These are phyloP conservation scores for Clitarchus hookeri DNA, from an alignment of 2,888 invertebrate genomes.

Conservation along the genomic window DNA sequence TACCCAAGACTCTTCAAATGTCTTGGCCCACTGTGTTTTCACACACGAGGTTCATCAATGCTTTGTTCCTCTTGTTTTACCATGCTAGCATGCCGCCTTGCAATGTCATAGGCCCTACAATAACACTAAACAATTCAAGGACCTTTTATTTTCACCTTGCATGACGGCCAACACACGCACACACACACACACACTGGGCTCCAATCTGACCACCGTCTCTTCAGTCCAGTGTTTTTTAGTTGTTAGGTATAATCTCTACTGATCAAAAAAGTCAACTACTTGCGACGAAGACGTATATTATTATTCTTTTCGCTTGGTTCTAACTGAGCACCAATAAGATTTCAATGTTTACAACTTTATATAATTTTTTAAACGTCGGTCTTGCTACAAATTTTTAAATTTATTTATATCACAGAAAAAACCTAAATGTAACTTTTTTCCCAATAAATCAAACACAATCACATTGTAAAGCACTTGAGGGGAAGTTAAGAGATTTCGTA, in stretches of 20 bases:
- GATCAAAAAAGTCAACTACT: conserved; percentile 40
- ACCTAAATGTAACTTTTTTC: conserved; percentile 43
- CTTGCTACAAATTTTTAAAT: conserved; percentile 44
- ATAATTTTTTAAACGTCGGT: conserved; percentile 35
- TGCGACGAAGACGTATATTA: conserved; percentile 32
- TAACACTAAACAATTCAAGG: background rate
- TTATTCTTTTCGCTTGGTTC: conserved; percentile 40
- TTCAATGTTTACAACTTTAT: conserved; percentile 37
- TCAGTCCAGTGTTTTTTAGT: conserved; percentile 4
- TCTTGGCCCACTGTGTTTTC: background rate
- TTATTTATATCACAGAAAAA: conserved; percentile 49
- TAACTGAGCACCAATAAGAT: conserved; percentile 48
- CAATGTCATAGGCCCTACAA: background rate
- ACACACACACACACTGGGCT: background rate
- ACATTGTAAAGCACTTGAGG: conserved; percentile 50
- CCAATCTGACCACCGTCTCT: background rate
- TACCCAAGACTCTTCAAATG: conserved; percentile 28
- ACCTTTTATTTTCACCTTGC: no score
- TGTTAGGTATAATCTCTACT: conserved; percentile 32
- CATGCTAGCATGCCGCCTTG: background rate
- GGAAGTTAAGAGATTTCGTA: conserved; percentile 47
- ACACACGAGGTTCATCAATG: background rate
- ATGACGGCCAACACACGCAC: no score
- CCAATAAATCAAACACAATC: conserved; percentile 44
- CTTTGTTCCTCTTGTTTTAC: background rate